phyloP scores from a whole-genome alignment of 2,888 invertebrate genomes.

The Hybos culiciformis region DNA sequence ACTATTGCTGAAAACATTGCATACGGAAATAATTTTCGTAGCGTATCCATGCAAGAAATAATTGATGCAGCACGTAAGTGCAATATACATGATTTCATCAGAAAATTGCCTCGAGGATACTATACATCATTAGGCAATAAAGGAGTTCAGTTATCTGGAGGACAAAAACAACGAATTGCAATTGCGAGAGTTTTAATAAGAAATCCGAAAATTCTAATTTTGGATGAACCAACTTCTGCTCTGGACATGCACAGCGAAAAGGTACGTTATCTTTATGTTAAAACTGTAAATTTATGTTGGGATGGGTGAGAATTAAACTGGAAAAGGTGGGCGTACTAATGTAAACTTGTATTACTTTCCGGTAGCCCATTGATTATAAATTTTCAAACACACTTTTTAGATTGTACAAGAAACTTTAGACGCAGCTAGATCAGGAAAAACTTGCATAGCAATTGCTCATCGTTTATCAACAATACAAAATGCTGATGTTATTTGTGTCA shows the following conservation, averaged over 20 bases:
- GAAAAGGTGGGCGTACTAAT: too few relatives aligned
- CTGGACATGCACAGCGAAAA: constrained; percentile 83
- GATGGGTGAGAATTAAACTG: too few relatives aligned
- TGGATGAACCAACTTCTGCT: constrained; percentile 96
- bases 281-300: too few relatives aligned
- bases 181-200: constrained; percentile 67
- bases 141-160: constrained; percentile 67
- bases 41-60: constrained; percentile 55
- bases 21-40: constrained; percentile 64
- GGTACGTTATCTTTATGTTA: too few relatives aligned
- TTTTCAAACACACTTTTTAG: too few relatives aligned
- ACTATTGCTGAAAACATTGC: constrained; percentile 76
- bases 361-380: too few relatives aligned
- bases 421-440: constrained; percentile 65
- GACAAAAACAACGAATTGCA: constrained; percentile 81
- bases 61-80: constrained; percentile 59
- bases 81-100: constrained; percentile 66
- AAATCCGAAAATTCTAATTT: constrained; percentile 78
- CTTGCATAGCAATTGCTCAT: constrained; percentile 89
- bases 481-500: constrained; percentile 77
- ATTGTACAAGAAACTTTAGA: constrained; percentile 82
- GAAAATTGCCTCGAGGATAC: constrained; percentile 57
- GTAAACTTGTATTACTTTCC: too few relatives aligned
- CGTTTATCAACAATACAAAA: constrained; percentile 85
- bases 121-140: constrained; percentile 62